Base-by-base conservation (phyloP, 2,113 vertebrate species). In the Corydoras sp. region DNA sequence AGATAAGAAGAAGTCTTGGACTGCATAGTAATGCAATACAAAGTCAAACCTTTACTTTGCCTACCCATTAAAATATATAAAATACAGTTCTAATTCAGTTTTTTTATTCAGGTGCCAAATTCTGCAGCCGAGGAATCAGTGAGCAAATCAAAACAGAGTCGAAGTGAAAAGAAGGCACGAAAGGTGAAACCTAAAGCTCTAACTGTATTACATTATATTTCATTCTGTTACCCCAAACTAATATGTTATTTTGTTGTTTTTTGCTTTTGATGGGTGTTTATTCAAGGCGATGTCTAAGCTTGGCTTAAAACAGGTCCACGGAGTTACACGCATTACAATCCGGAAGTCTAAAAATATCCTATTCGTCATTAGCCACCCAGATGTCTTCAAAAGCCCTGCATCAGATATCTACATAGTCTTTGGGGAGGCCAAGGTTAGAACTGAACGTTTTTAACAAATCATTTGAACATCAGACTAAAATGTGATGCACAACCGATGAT, bases 311-410 rank as follows among this genome's bases (percentile, higher is more conserved):
- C 95, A 95, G 69, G 92, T 99, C 72, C 94, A 95, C 0, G 96
- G 95, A 0, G 95, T 99, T 81, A 97, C 94, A 51, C 91, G 96
- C 80, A 97, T 99, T 86, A 98, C 96, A 58, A 99, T 99, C 77
- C 93, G 95, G 81, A 99, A 99, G 74, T 98, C 96, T 81, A 98
- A 97, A 86, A 98, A 96, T 84, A 98, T 99, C 85, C 86, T 99
- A 55, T 98, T 99, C 32, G 96, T 98, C 79, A 99, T 99, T 75
- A 93, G 91, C 79, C 94, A 94, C 77, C 96, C 96, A 0, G 96
- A 99, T 0, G 96, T 99, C 54, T 99, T 97, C 86, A 99, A 98
- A 89, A 99, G 96, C 78, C 96, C 96, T 0, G 92, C 94, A 0
- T 99, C 96, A 0, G 96, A 99, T 79, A 96, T 95, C 89, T 99